Evolutionary conservation across 2,888 invertebrate genomes (phyloP), one percentile per base, ranked within the genome.

Genomic region (Callimorpha dominula): DNA sequence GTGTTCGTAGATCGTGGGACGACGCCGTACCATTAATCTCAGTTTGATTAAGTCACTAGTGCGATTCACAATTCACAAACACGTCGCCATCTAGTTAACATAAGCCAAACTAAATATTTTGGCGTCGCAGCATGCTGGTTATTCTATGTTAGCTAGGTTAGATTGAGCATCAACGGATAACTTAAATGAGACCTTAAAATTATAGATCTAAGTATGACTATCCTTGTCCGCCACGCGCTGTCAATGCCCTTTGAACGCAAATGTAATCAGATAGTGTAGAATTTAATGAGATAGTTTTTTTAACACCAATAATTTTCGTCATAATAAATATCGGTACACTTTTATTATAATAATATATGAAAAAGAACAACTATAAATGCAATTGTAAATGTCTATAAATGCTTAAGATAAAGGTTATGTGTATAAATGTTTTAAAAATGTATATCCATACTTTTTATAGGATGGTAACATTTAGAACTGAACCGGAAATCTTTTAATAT

Each of bases 211-310:
- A 4, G 43, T 46, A 46, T 31, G 31, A 31, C 31, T 31, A 31
- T 31, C 31, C 31, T 31, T 12, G 52, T 17, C 20, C 57, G 4
- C 20, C 20, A 57, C 20, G 20, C 4, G 57, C 20, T 20, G 20
- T 31, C 14, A 15, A 65, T 49, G 31, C 14, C 20, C 14, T 20
- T 65, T 20, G 65, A 65, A 65, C 46, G 31, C 31, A 31, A 65
- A 65, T 65, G 31, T 64, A 65, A 49, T 65, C 65, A 60, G 7
- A 60, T 60, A 17, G 12, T 57, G 60, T 60, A 60, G 6, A 4
- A 60, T 31, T 4, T 60, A 31, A 6, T 46, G 43, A 46, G 43
- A 9, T 46, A 60, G 60, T 60, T 31, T 31, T 57, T 60, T 31
- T 6, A 31, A 31, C 14, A 7, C 60, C 60, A 60, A 14, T 60